A percentile compares a stretch with the other conserved stretches of the same genome.
Conservation (phyloP, 2,797 vertebrate genomes). For the Microctenopoma stevenorrisi region DNA sequence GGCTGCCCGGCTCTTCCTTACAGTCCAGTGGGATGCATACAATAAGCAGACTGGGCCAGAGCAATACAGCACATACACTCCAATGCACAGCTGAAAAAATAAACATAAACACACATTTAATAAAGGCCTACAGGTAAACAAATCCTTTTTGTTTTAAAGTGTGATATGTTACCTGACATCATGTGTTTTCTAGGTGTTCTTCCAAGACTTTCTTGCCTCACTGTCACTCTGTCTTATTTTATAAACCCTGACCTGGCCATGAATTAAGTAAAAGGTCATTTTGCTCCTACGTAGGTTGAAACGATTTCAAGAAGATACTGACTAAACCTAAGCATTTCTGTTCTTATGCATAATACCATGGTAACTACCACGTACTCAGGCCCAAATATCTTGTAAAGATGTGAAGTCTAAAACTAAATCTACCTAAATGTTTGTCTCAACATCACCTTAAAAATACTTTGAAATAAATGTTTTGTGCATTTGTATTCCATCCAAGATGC, state of each 20-base stretch:
- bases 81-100: conserved; percentile 60
- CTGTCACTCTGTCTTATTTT: conserved; percentile 45
- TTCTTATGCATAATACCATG: conserved; percentile 55
- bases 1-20: conserved; percentile 64
- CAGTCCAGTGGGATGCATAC: conserved; percentile 75
- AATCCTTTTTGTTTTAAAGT: neutral
- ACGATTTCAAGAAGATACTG: conserved; percentile 57
- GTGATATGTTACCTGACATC: conserved; percentile 63
- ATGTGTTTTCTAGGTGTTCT: conserved; percentile 51
- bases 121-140: neutral
- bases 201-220: conserved; percentile 18
- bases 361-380: neutral
- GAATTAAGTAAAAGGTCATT: conserved; percentile 62
- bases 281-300: conserved; percentile 43
- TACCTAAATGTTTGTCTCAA: neutral
- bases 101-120: conserved; percentile 6
- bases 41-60: conserved; percentile 59
- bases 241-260: conserved; percentile 64
- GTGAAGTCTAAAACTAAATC: neutral
- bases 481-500: neutral
- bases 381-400: neutral
- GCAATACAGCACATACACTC: conserved; percentile 57
- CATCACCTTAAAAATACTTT: conserved; percentile 7
- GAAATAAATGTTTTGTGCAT: neutral
- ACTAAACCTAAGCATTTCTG: conserved; percentile 17